Conservation (phyloP, 2,797 vertebrate genomes). For the Lacerta bilineata region DNA sequence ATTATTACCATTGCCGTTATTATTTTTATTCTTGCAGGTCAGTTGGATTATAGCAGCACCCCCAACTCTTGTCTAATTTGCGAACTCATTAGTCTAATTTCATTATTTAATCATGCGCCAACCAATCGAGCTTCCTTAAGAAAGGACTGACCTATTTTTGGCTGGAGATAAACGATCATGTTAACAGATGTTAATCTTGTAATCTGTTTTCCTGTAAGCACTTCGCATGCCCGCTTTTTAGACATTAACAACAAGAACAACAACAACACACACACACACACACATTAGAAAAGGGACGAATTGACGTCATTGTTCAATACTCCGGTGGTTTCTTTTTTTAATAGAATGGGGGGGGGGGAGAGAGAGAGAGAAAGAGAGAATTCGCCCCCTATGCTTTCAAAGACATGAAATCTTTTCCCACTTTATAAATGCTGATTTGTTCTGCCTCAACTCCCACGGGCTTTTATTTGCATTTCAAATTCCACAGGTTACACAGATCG, state of each 20-base stretch:
- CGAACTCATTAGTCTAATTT: slow-evolving; percentile 79
- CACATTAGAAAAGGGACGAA: slow-evolving; percentile 64
- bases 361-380: not conserved
- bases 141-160: slow-evolving; percentile 87
- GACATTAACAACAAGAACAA: slow-evolving; percentile 70
- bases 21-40: slow-evolving; percentile 9
- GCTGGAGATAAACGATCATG: slow-evolving; percentile 85
- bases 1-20: not conserved
- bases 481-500: slow-evolving; percentile 85
- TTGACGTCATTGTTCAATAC: slow-evolving; percentile 74
- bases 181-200: slow-evolving; percentile 89
- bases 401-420: slow-evolving; percentile 79
- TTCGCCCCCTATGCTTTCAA: slow-evolving; percentile 73
- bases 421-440: slow-evolving; percentile 83
- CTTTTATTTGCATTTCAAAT: slow-evolving; percentile 85
- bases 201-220: slow-evolving; percentile 86
- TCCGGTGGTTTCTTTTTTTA: slow-evolving; percentile 41
- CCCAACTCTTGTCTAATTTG: slow-evolving; percentile 59
- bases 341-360: not conserved
- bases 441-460: slow-evolving; percentile 82
- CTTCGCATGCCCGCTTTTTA: slow-evolving; percentile 76
- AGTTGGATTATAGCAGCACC: slow-evolving; percentile 48
- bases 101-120: slow-evolving; percentile 81
- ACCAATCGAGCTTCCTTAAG: slow-evolving; percentile 82
- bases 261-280: not conserved